phyloP scores from a whole-genome alignment of 2,888 invertebrate species.

The Odontomyia ornata region DNA sequence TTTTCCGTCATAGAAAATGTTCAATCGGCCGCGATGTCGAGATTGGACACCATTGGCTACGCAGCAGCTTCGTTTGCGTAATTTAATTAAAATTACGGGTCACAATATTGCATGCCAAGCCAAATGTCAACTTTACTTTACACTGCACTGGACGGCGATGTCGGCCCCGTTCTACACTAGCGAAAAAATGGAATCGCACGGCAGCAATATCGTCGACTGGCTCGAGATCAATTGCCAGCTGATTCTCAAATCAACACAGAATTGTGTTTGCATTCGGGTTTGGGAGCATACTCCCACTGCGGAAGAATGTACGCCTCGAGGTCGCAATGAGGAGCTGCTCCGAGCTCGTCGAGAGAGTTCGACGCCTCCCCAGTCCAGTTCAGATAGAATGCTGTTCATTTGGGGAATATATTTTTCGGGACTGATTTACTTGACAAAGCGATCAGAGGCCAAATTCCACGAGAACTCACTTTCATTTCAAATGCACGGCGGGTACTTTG shows the following conservation, averaged over 20 bases:
- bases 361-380: conserved; percentile 54
- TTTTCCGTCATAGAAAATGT: conserved; percentile 61
- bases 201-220: conserved; percentile 82
- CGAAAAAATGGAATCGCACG: conserved; percentile 72
- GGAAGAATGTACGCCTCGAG: conserved; percentile 18
- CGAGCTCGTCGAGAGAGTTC: conserved; percentile 52
- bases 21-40: conserved; percentile 75
- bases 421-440: conserved; percentile 70
- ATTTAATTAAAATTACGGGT: conserved; percentile 78
- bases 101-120: conserved; percentile 66
- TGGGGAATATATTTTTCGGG: conserved; percentile 90
- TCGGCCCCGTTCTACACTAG: conserved; percentile 87
- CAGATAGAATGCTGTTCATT: conserved; percentile 74
- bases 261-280: conserved; percentile 61
- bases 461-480: conserved; percentile 78
- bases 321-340: conserved; percentile 19
- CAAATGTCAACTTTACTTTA: conserved; percentile 75
- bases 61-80: conserved; percentile 84
- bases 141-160: conserved; percentile 81
- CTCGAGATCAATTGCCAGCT: conserved; percentile 77
- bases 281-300: conserved; percentile 57
- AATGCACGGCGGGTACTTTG: conserved; percentile 88
- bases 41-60: conserved; percentile 84
- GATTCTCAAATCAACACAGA: conserved; percentile 65
- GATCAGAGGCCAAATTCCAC: conserved; percentile 55